phyloP scores from a whole-genome alignment of 2,888 invertebrate species.

The Scotopteryx bipunctaria region DNA sequence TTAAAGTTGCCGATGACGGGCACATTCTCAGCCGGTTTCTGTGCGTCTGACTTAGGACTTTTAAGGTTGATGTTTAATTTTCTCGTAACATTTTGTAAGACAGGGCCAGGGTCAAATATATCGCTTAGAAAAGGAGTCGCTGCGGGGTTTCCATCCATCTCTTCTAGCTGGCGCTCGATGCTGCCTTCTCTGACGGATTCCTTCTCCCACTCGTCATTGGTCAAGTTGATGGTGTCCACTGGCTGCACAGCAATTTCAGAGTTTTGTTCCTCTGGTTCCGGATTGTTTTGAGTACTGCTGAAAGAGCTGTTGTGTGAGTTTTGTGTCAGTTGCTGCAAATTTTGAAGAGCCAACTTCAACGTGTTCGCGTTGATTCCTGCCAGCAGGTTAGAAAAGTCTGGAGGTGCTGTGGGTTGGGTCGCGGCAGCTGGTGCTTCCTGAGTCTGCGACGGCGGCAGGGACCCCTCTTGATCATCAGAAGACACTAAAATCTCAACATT shows the following conservation, averaged over 20 bases:
- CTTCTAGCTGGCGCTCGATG: slow-evolving; percentile 68
- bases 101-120: slow-evolving; percentile 76
- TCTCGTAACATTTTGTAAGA: slow-evolving; percentile 56
- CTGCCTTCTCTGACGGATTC: slow-evolving; percentile 69
- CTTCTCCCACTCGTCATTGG: slow-evolving; percentile 76
- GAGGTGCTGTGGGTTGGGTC: slow-evolving; percentile 36
- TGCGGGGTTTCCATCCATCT: slow-evolving; percentile 64
- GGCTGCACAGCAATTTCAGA: slow-evolving; percentile 33
- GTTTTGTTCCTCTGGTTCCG: slow-evolving; percentile 32
- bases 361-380: slow-evolving; percentile 72
- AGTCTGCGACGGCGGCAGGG: slow-evolving; percentile 5
- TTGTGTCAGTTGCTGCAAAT: slow-evolving; percentile 67
- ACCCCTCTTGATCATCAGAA: slow-evolving; percentile 15
- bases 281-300: slow-evolving; percentile 31
- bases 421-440: slow-evolving; percentile 11
- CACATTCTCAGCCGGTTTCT: slow-evolving; percentile 58
- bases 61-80: slow-evolving; percentile 65
- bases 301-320: slow-evolving; percentile 39
- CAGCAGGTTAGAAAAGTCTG: slow-evolving; percentile 65
- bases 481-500: slow-evolving; percentile 16
- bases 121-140: slow-evolving; percentile 78
- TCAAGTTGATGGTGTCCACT: slow-evolving; percentile 71
- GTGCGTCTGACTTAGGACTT: slow-evolving; percentile 44
- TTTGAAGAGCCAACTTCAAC: slow-evolving; percentile 70
- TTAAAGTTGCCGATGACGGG: slow-evolving; percentile 77